phyloP scores from a whole-genome alignment of 2,113 vertebrate genomes.

The Delphinapterus leucas region DNA sequence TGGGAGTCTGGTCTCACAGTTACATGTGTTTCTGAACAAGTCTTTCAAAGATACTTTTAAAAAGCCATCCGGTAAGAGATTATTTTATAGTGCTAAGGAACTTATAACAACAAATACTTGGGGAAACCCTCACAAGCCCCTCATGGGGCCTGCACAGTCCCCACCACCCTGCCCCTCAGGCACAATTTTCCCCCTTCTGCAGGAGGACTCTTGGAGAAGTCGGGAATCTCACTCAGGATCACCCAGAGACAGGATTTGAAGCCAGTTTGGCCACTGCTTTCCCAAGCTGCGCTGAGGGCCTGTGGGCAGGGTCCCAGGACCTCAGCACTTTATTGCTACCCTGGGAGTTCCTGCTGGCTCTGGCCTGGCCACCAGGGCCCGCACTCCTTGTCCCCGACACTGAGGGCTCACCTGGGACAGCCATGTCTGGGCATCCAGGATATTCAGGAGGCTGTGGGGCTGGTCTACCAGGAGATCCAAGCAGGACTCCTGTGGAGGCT shows the following conservation, averaged over 20 bases:
- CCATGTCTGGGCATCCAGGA: slow-evolving; percentile 92
- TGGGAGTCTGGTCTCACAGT: not conserved
- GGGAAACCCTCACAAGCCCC: not conserved
- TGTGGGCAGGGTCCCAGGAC: not conserved
- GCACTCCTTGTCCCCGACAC: not conserved
- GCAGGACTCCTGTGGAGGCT: slow-evolving; percentile 82
- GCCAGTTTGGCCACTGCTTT: not conserved
- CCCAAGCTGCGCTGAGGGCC: not conserved
- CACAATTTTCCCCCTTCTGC: not conserved
- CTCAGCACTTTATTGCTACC: not conserved
- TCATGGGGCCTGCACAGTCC: not conserved
- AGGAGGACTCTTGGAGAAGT: not conserved
- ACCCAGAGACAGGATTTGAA: not conserved
- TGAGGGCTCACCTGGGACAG: slow-evolving; percentile 87
- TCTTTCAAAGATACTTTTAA: not conserved
- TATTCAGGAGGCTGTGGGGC: slow-evolving; percentile 89
- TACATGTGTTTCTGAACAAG: not conserved
- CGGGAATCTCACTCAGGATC: not conserved
- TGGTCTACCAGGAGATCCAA: slow-evolving; percentile 88
- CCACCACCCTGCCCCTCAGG: not conserved
- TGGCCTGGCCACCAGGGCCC: not conserved
- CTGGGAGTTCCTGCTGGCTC: not conserved
- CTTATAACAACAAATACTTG: not conserved
- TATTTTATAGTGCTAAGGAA: not conserved
- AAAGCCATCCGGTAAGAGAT: not conserved